Base-by-base conservation (phyloP, 1,140 invertebrate species). In the Drosophila ambigua region DNA sequence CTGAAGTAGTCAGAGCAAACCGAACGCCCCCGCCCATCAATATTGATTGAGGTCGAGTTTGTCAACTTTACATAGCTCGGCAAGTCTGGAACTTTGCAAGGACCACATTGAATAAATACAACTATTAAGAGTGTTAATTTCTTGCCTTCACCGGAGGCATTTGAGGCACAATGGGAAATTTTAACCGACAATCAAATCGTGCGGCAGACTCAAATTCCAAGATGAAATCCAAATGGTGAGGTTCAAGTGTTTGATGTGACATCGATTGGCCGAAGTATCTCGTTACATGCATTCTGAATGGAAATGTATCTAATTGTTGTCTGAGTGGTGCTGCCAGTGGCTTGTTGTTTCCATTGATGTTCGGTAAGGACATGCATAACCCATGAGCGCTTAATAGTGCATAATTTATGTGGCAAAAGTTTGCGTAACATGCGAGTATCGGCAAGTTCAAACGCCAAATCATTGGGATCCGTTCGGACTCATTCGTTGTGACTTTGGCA, bases 401-500 rank as follows among this genome's bases (percentile, higher is more conserved):
- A 77, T 72, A 72, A 77, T 79, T 79, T 61, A 80, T 55, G 68
- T 60, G 31, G 11, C 45, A 76, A 68, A 74, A 57, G 57, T 79
- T 71, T 28, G 49, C 59, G 59, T 49, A 78, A 48, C 59, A 59
- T 58, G 45, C 28, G 51, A 62, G 11, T 39, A 75, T 67, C 24
- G 41, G 16, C 50, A 23, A 61, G 68, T 78, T 58, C 54, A 65
- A 78, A 61, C 66, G 26, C 23, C 53, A 58, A 73, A 79, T 59
- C 55, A 68, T 80, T 73, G 66, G 46, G 74, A 66, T 71, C 60
- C 41, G 45, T 71, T 74, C 44, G 46, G 49, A 44, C 31, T 54
- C 57, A 44, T 44, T 54, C 52, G 43, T 46, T 73, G 59, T 81
- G 73, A 72, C 66, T 74, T 80, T 81, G 72, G 55, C 82, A 87